A percentile compares a stretch with the other conserved stretches of the same genome.
These are phyloP conservation scores for Pseudorasbora parva DNA, from an alignment of 2,113 vertebrate genomes.

Conservation along the genomic window DNA sequence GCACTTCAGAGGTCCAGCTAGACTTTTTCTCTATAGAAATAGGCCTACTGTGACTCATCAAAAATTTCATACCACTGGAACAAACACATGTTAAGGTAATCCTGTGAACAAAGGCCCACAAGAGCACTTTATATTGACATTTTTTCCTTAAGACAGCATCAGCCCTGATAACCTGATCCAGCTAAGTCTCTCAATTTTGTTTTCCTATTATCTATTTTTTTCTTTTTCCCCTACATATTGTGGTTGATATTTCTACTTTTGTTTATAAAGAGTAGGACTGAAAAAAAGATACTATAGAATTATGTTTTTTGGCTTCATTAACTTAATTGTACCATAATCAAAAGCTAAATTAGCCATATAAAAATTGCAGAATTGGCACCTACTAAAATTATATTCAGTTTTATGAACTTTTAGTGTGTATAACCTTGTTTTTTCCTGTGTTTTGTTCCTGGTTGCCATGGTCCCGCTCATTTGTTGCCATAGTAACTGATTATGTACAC, in stretches of 20 bases:
- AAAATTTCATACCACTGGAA: conserved; percentile 6
- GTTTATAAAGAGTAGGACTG: not conserved
- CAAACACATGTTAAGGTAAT: too few species aligned
- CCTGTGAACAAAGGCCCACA: not conserved
- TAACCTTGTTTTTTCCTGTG: too few species aligned
- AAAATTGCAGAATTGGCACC: too few species aligned
- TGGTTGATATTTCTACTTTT: too few species aligned
- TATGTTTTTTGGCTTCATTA: not conserved
- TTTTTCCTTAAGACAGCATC: conserved; percentile 45
- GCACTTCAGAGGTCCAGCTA: not conserved
- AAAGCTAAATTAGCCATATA: too few species aligned
- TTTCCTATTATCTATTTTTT: not conserved
- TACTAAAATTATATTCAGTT: too few species aligned
- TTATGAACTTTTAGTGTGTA: too few species aligned
- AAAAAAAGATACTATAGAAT: too few species aligned
- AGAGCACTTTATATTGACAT: conserved; percentile 23
- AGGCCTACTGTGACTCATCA: not conserved
- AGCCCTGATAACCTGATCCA: conserved; percentile 49
- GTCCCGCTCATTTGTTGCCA: too few species aligned
- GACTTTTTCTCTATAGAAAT: not conserved
- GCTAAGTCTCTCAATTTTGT: conserved; percentile 26
- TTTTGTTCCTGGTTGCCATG: too few species aligned
- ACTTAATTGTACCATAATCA: not conserved
- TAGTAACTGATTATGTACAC: too few species aligned
- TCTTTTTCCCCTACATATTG: too few species aligned